A percentile compares a stretch with the other conserved stretches of the same genome.
Evolutionary conservation across 2,888 invertebrate genomes (phyloP).

Genomic region (Ptycholaimellus sp.): DNA sequence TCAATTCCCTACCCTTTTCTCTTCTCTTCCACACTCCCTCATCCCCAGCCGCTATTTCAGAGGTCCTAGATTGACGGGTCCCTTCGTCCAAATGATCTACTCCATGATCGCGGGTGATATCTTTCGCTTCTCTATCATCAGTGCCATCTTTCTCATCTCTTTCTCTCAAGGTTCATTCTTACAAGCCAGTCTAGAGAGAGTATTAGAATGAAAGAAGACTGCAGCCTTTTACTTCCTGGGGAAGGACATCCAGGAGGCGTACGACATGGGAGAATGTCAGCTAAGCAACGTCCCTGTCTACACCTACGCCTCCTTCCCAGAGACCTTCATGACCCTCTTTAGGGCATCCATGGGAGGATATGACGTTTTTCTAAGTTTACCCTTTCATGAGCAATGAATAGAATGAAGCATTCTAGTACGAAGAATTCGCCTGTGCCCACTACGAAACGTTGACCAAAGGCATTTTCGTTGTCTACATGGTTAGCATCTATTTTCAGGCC

Average conservation of each 20-base stretch:
- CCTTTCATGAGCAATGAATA: too few species aligned
- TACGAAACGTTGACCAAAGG: conserved; percentile 76
- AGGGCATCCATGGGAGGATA: conserved; percentile 93
- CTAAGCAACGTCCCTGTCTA: conserved; percentile 12
- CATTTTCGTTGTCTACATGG: conserved; percentile 92
- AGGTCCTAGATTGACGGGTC: conserved; percentile 49
- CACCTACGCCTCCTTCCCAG: conserved; percentile 45
- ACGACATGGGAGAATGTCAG: background rate
- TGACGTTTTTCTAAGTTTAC: conserved; percentile 44
- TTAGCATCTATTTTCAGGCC: too few species aligned
- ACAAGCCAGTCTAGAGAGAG: too few species aligned
- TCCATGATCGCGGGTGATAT: conserved; percentile 97
- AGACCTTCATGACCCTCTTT: conserved; percentile 90
- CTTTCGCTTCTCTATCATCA: conserved; percentile 91
- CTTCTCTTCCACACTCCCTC: too few species aligned
- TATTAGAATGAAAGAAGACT: conserved; percentile 12
- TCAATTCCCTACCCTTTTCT: conserved; percentile 30
- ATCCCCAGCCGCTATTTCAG: too few species aligned
- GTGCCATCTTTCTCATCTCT: conserved; percentile 69
- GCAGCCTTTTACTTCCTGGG: conserved; percentile 50
- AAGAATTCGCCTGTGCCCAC: conserved; percentile 61
- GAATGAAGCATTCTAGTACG: conserved; percentile 66
- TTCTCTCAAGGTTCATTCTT: conserved; percentile 63
- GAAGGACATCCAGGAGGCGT: conserved; percentile 37
- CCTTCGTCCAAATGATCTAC: conserved; percentile 97